Base-by-base conservation (phyloP, 1,140 invertebrate genomes). In the Platyscapa corneri region DNA sequence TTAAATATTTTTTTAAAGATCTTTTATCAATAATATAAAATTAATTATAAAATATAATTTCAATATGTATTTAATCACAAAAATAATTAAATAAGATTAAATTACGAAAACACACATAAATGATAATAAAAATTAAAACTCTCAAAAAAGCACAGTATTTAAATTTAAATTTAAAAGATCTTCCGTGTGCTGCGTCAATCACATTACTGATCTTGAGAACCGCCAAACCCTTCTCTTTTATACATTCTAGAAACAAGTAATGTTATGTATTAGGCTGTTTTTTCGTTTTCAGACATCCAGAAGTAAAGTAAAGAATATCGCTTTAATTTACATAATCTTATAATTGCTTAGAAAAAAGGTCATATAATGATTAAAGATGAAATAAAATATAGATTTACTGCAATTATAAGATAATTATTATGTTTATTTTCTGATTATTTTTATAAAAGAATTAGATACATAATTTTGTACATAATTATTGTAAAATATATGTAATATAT, bases 201-300 rank as follows among this genome's bases (percentile, higher is more conserved):
- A 74, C 79, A 49, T 49, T 30, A 85, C 84, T 85, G 84, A 23
- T 85, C 56, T 20, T 23, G 16, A 53, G 53, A 85, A n/a, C 77
- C 37, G 84, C 30, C 30, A 78, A 85, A 80, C 79, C 79, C 79
- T 64, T 82, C 84, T 76, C 84, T 85, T 85, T 82, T 85, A 85
- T 85, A 85, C 70, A 85, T 80, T 85, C 84, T 49, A 65, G 46
- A 85, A 49, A 56, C 64, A 80, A 64, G 65, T 27, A 34, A n/a
- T 56, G 67, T 80, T 85, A 81, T 72, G 76, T 49, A 79, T 85
- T 80, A 65, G 34, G 34, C 37, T 42, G 76, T 84, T 84, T 84
- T 84, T 84, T 79, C 30, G 10, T 39, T 79, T 46, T 2, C 20
- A 42, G 3, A 39, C n/a, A 32, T 72, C 49, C 30, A 64, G 75